Evolutionary conservation across 2,113 vertebrate genomes (phyloP).

Genomic region (Pollimyrus isidori): DNA sequence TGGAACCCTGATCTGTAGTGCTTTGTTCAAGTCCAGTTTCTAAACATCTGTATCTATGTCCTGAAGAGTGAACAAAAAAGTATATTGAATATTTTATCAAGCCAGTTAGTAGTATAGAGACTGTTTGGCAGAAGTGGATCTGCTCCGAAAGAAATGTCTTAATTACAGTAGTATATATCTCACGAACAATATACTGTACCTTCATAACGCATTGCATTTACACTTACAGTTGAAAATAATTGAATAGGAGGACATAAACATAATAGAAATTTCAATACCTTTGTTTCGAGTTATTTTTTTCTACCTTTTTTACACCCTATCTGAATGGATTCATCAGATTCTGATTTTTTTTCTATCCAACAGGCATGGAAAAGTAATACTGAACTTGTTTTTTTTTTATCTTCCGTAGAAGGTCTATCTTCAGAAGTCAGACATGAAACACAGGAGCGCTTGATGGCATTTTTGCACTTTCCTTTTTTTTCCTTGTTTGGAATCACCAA

Average conservation of each 20-base stretch:
- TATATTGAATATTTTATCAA: background rate
- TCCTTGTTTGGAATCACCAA: slow-evolving; percentile 13
- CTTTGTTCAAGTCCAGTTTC: background rate
- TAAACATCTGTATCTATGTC: background rate
- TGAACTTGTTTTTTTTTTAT: background rate
- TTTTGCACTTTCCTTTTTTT: background rate
- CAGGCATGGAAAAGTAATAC: background rate
- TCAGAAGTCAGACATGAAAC: background rate
- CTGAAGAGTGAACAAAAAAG: background rate
- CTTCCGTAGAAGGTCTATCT: background rate
- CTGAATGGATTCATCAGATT: background rate
- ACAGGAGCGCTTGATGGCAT: background rate
- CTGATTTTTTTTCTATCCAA: background rate
- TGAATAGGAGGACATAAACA: background rate
- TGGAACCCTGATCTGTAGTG: background rate
- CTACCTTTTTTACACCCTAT: background rate
- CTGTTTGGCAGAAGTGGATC: background rate
- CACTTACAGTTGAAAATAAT: background rate
- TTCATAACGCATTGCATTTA: background rate
- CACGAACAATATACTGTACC: background rate
- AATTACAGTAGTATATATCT: background rate
- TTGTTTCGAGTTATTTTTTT: background rate
- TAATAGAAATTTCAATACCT: background rate
- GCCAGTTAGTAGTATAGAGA: background rate
- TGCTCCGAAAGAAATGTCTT: background rate